Evolutionary conservation across 1,140 invertebrate species (phyloP).

Genomic region (Listronotus bonariensis): DNA sequence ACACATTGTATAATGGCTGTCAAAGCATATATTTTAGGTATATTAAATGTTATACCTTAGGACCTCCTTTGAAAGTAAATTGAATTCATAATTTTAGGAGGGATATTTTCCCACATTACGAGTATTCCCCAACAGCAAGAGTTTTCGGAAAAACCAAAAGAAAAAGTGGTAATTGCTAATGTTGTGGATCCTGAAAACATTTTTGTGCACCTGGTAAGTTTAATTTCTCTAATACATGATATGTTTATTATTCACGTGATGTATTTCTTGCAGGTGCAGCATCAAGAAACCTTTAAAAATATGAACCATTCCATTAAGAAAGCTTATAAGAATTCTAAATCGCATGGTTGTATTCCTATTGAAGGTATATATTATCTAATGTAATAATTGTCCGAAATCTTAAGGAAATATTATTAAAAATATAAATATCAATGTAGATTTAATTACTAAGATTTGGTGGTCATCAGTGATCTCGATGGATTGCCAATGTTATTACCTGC

Average conservation of each 20-base stretch:
- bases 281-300: conserved; percentile 28
- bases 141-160: conserved; percentile 36
- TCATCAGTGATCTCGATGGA: too few relatives aligned
- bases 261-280: conserved; percentile 17
- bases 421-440: too few relatives aligned
- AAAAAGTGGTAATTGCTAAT: conserved; percentile 33
- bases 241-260: too few relatives aligned
- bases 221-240: too few relatives aligned
- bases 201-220: conserved; percentile 39
- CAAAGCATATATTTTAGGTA: too few relatives aligned
- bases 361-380: conserved; percentile 27
- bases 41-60: too few relatives aligned
- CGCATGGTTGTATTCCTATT: conserved; percentile 25
- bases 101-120: conserved; percentile 5
- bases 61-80: neutral
- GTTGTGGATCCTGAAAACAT: conserved; percentile 41
- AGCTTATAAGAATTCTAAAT: conserved; percentile 14
- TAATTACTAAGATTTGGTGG: too few relatives aligned
- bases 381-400: too few relatives aligned
- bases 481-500: too few relatives aligned
- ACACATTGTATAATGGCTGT: too few relatives aligned
- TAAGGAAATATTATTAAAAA: too few relatives aligned
- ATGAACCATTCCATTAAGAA: conserved; percentile 22
- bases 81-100: neutral
- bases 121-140: conserved; percentile 31